phyloP scores from a whole-genome alignment of 1,140 invertebrate genomes.

The Matsumurasca onukii region DNA sequence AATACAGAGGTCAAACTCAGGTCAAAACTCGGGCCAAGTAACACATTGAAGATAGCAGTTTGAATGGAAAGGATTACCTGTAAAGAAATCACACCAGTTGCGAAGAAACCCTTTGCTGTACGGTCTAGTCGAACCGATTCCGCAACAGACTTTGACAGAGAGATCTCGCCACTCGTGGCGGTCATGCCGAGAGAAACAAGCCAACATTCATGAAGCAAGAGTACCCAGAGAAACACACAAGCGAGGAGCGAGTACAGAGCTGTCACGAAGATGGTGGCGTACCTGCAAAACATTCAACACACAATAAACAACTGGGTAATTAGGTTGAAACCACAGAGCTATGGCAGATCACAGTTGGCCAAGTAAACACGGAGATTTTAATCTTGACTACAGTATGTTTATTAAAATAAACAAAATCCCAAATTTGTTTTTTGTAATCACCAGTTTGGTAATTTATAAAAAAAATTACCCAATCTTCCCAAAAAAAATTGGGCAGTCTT shows the following conservation, averaged over 20 bases:
- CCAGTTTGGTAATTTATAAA: no score
- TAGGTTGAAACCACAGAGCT: slow-evolving; percentile 14
- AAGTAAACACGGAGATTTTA: not conserved
- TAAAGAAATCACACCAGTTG: slow-evolving; percentile 40
- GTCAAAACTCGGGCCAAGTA: no score
- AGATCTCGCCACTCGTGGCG: slow-evolving; percentile 41
- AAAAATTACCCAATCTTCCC: no score
- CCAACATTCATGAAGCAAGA: slow-evolving; percentile 42
- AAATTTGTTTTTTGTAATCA: slow-evolving; percentile 14
- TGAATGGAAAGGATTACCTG: no score
- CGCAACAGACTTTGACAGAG: slow-evolving; percentile 30
- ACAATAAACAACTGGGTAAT: no score
- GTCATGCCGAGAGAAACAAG: slow-evolving; percentile 44
- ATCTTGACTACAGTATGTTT: not conserved
- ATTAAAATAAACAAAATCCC: slow-evolving; percentile 1
- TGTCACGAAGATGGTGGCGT: slow-evolving; percentile 45
- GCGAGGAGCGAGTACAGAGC: slow-evolving; percentile 42
- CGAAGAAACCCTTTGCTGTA: slow-evolving; percentile 39
- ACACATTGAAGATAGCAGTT: not conserved
- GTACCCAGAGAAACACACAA: slow-evolving; percentile 36
- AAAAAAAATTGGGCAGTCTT: no score
- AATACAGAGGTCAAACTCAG: no score
- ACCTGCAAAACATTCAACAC: slow-evolving; percentile 44
- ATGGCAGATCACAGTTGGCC: not conserved
- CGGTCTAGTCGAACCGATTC: slow-evolving; percentile 35